Conservation (phyloP, 2,113 vertebrate species). For the Tachuris rubrigastra region DNA sequence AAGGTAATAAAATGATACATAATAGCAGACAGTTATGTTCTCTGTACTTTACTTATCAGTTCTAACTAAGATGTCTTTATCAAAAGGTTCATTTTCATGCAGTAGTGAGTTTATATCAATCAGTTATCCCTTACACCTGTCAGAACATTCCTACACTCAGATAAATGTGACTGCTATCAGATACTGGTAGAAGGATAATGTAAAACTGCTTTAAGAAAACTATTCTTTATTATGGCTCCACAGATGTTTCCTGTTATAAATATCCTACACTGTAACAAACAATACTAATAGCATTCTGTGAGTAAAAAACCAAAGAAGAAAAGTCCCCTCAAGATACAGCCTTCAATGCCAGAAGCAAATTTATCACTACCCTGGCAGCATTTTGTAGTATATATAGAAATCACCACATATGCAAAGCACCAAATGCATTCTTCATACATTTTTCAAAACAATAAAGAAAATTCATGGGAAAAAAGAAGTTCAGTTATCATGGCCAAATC, state of each 20-base stretch:
- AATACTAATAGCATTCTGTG: constrained; percentile 79
- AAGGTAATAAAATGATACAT: constrained; percentile 85
- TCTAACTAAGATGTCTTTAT: constrained; percentile 82
- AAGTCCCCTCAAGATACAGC: constrained; percentile 72
- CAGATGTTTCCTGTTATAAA: constrained; percentile 84
- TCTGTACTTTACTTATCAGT: constrained; percentile 84
- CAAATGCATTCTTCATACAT: constrained; percentile 71
- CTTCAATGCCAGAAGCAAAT: constrained; percentile 72
- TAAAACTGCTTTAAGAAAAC: constrained; percentile 70
- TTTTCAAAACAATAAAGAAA: constrained; percentile 71
- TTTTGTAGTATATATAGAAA: constrained; percentile 62
- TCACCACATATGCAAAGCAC: constrained; percentile 47
- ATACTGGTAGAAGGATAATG: constrained; percentile 85
- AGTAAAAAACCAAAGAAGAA: constrained; percentile 77
- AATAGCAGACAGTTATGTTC: constrained; percentile 75
- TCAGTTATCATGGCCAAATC: not conserved
- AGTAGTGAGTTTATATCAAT: constrained; percentile 86
- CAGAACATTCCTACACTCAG: constrained; percentile 82
- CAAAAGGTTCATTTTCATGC: constrained; percentile 86
- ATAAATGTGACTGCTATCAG: constrained; percentile 86
- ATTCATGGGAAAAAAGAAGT: constrained; percentile 64
- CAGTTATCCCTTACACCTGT: constrained; percentile 86
- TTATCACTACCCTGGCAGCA: constrained; percentile 63
- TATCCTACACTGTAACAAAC: constrained; percentile 76
- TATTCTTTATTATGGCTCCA: constrained; percentile 77